Evolutionary conservation across 2,113 vertebrate genomes (phyloP), one percentile per base, ranked within the genome.

Genomic region (Salminus brasiliensis): DNA sequence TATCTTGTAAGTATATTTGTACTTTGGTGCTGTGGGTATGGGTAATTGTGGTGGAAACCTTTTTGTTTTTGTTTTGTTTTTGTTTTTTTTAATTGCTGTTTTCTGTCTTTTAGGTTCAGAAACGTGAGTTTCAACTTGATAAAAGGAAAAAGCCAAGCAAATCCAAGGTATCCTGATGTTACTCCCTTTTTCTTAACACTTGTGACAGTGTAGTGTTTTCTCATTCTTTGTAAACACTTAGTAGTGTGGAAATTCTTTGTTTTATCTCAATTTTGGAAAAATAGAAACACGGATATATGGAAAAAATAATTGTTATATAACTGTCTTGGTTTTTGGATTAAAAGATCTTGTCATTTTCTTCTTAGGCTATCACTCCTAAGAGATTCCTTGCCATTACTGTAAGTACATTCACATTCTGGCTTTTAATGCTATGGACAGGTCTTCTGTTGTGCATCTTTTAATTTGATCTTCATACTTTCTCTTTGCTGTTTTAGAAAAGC

Each of bases 291-390:
- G n/a, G n/a, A n/a, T n/a, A n/a, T n/a, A n/a, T n/a, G n/a, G n/a
- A n/a, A n/a, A n/a, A n/a, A n/a, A n/a, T n/a, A n/a, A n/a, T n/a
- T n/a, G n/a, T n/a, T n/a, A n/a, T n/a, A n/a, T n/a, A n/a, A n/a
- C n/a, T n/a, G n/a, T n/a, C n/a, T n/a, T n/a, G n/a, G n/a, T n/a
- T n/a, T n/a, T n/a, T n/a, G n/a, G n/a, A n/a, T n/a, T n/a, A n/a
- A n/a, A n/a, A n/a, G n/a, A n/a, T n/a, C n/a, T 41, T 41, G 23
- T 55, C 7, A 78, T 75, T 52, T 74, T 81, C 62, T 62, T 84
- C 78, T 23, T 69, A 98, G 98, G 94, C 95, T 63, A 97, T 98
- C 81, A 99, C 97, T 88, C 97, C 97, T 76, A 99, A 99, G 88
- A 95, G 97, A 89, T 94, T 99, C 74, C 91, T 98, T 15, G 94